A percentile compares a stretch with the other conserved stretches of the same genome.
These are phyloP conservation scores for Scaptomyza montana DNA, from an alignment of 1,140 invertebrate genomes.

Conservation along the genomic window DNA sequence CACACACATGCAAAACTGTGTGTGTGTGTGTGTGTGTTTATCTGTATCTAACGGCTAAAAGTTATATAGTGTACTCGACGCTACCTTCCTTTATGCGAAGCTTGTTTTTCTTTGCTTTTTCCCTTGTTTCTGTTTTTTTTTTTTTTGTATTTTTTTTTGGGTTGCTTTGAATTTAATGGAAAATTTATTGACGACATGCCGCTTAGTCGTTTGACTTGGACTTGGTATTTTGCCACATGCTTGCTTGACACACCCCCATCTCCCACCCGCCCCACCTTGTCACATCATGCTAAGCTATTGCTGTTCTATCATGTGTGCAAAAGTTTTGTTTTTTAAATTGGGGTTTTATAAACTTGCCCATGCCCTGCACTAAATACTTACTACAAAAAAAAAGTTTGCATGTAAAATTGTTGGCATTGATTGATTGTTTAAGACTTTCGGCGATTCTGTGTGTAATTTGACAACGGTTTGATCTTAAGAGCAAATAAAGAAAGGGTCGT, in stretches of 20 bases:
- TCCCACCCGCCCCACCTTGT: slow-evolving; percentile 4
- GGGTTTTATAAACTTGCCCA: slow-evolving; percentile 66
- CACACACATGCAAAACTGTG: slow-evolving; percentile 10
- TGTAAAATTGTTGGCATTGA: slow-evolving; percentile 44
- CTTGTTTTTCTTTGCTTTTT: slow-evolving; percentile 57
- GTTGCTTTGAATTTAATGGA: slow-evolving; percentile 80
- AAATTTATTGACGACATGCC: slow-evolving; percentile 81
- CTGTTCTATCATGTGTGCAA: slow-evolving; percentile 70
- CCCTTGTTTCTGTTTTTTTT: slow-evolving; percentile 20
- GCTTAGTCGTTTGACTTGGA: slow-evolving; percentile 80
- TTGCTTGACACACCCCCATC: slow-evolving; percentile 20
- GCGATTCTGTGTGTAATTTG: slow-evolving; percentile 12
- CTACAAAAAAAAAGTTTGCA: slow-evolving; percentile 37
- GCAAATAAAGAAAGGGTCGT: slow-evolving; percentile 26
- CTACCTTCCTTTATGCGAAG: slow-evolving; percentile 65
- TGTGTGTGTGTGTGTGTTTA: slow-evolving; percentile 11
- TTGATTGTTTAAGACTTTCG: slow-evolving; percentile 40
- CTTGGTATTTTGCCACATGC: slow-evolving; percentile 69
- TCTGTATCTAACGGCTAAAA: slow-evolving; percentile 52
- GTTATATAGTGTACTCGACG: slow-evolving; percentile 76
- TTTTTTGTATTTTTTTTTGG: slow-evolving; percentile 64
- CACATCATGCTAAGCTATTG: slow-evolving; percentile 13
- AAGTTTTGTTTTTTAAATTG: slow-evolving; percentile 70
- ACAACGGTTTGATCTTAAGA: slow-evolving; percentile 26
- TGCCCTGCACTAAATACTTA: slow-evolving; percentile 69